Base-by-base conservation (phyloP, 2,888 invertebrate genomes). In the Zygogramma bicolorata region DNA sequence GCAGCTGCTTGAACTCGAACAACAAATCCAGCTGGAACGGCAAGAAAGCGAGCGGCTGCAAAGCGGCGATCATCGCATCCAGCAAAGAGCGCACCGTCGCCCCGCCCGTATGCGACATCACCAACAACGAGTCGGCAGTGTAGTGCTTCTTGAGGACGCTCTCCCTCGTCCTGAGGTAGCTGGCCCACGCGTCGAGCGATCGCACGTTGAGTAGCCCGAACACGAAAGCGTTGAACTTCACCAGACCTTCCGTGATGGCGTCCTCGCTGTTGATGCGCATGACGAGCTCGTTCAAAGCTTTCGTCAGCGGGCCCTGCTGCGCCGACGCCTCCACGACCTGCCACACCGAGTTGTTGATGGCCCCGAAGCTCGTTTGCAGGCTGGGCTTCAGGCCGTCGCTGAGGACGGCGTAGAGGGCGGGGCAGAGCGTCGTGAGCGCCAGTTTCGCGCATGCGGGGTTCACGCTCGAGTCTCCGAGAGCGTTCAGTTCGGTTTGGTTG, bases 111-210 rank as follows among this genome's bases (percentile, higher is more conserved):
- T 92, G 90, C 38, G 91, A 89, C 73, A 90, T 86, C 38, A 92
- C 88, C 79, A 97, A 90, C 74, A 97, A 89, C 60, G 95, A 93
- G 81, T 92, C 92, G 7, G 91, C 89, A 3, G 90, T 91, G 87
- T 96, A 97, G 85, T 96, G 95, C 82, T 94, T 94, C 49, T 92
- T 90, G 63, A 96, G 88, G 18, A 96, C 91, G 18, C 93, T 93
- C 85, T 96, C 96, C 77, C 96, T 91, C 13, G 95, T 94, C 77
- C 95, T 91, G 65, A 97, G 89, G 85, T 95, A 96, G 70, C 94
- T 94, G 77, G 95, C 91, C 96, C 97, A 97, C 34, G 96, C 95
- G 82, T 96, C 96, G 79, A 97, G 89, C n/a, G 96, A 94, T 78
- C 94, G 91, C 68, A 95, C 92, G 86, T 96, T 96, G 67, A 96